phyloP scores from a whole-genome alignment of 2,797 vertebrate genomes.

The Halcyon leucocephala region DNA sequence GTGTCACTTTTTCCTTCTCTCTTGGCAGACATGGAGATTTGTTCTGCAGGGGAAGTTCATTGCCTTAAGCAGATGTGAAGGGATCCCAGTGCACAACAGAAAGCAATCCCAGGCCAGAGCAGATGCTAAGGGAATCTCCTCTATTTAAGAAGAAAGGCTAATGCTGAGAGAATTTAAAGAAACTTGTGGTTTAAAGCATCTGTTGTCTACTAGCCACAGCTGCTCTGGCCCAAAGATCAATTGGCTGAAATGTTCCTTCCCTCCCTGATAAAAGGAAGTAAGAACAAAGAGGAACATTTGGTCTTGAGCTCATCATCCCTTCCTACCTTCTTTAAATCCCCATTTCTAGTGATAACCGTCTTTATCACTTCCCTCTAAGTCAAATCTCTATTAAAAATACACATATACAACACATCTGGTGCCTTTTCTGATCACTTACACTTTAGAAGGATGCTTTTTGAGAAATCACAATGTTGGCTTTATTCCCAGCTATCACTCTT shows the following conservation, averaged over 20 bases:
- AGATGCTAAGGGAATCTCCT: background rate
- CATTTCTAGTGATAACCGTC: background rate
- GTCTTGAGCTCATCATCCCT: background rate
- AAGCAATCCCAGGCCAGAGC: background rate
- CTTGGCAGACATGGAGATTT: background rate
- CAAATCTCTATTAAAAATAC: conserved; percentile 14
- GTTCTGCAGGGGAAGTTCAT: background rate
- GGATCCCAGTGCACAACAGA: background rate
- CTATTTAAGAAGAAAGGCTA: background rate
- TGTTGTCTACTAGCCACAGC: background rate
- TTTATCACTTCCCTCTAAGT: background rate
- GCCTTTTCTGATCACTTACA: conserved; percentile 11
- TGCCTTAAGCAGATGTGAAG: background rate
- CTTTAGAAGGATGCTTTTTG: conserved; percentile 52
- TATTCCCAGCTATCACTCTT: conserved; percentile 65
- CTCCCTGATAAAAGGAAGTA: background rate
- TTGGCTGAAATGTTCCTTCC: background rate
- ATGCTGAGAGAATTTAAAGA: background rate
- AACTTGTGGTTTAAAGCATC: background rate
- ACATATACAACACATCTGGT: conserved; percentile 39
- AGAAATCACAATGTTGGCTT: conserved; percentile 44
- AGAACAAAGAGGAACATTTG: background rate
- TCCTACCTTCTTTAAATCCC: background rate
- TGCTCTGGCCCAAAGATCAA: background rate
- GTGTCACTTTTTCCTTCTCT: background rate